phyloP scores from a whole-genome alignment of 2,888 invertebrate species.

The Himalopsyche tibetana region DNA sequence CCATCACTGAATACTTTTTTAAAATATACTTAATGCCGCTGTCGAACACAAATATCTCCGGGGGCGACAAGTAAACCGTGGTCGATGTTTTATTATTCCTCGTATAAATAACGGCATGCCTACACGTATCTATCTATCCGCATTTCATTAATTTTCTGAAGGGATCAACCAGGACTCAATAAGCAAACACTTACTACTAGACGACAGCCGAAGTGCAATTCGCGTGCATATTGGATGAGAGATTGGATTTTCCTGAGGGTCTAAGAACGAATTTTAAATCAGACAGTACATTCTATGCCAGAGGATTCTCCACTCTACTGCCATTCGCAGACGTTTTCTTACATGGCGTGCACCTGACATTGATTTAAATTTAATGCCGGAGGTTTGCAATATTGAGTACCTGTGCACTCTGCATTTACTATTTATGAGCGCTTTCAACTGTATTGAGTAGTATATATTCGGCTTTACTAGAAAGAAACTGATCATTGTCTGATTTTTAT shows the following conservation, averaged over 20 bases:
- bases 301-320: background rate
- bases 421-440: no score
- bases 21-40: no score
- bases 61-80: no score
- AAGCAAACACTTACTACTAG: background rate
- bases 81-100: no score
- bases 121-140: background rate
- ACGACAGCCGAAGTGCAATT: slow-evolving; percentile 3
- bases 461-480: no score
- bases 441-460: no score
- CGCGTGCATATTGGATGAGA: slow-evolving; percentile 24
- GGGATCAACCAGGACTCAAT: background rate
- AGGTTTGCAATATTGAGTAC: no score
- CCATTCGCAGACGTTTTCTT: background rate
- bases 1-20: no score
- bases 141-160: background rate
- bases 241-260: slow-evolving; percentile 11
- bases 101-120: no score
- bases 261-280: slow-evolving; percentile 32
- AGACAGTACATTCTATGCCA: background rate
- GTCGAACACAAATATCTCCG: no score
- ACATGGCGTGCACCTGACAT: background rate
- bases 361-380: slow-evolving; percentile 5
- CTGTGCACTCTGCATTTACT: no score
- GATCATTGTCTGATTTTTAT: no score